Conservation (phyloP, 2,113 vertebrate species). For the Melanotaenia duboulayi region DNA sequence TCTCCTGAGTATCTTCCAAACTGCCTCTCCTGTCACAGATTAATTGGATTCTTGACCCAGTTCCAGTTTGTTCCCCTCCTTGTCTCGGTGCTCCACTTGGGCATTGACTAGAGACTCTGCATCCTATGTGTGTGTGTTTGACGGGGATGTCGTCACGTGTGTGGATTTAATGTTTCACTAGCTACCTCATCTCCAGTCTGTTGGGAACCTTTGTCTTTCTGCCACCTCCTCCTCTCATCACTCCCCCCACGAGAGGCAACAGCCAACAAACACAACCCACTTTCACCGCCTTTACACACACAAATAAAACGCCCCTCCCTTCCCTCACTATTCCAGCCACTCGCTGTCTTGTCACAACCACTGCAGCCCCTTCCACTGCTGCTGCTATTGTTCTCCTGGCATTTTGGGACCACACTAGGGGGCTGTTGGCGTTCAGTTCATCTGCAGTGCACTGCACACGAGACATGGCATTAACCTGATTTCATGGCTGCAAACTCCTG, state of each 20-base stretch:
- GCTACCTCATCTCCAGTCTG: conserved; percentile 51
- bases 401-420: conserved; percentile 34
- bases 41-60: conserved; percentile 79
- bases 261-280: conserved; percentile 55
- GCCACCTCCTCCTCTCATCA: conserved; percentile 7
- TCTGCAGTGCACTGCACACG: conserved; percentile 28
- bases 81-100: conserved; percentile 21
- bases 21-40: conserved; percentile 69
- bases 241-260: conserved; percentile 33
- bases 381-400: conserved; percentile 46
- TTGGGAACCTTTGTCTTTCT: conserved; percentile 59
- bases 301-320: conserved; percentile 10
- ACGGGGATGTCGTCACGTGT: conserved; percentile 13
- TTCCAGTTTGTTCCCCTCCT: conserved; percentile 60
- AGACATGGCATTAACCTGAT: conserved; percentile 36
- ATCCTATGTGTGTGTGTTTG: conserved; percentile 21
- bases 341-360: conserved; percentile 50
- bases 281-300: conserved; percentile 25
- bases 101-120: conserved; percentile 40
- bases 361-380: conserved; percentile 28
- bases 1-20: conserved; percentile 45
- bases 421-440: conserved; percentile 47
- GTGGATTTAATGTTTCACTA: conserved; percentile 46
- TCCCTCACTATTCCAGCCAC: conserved; percentile 50
- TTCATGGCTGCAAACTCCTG: conserved; percentile 25